Base-by-base conservation (phyloP, 2,113 vertebrate genomes). In the Thomomys bottae region DNA sequence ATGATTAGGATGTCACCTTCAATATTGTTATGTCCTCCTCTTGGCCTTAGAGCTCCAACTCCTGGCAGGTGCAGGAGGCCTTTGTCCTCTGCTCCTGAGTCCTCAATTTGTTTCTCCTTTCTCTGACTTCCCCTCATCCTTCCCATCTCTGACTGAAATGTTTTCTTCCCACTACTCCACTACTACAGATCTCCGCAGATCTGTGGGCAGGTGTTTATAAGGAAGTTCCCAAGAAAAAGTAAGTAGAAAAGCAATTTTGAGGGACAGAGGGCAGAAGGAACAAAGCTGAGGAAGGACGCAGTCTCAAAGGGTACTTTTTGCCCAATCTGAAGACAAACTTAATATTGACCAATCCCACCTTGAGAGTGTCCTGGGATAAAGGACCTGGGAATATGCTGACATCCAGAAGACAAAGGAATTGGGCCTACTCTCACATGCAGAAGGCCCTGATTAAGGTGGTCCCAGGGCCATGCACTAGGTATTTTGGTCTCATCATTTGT, bases 201-300 rank as follows among this genome's bases (percentile, higher is more conserved):
- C 59, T 87, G 42, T 82, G 40, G 83, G 72, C 70, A 86, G 40
- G 72, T 75, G 38, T 92, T 87, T 88, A 38, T 28, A 77, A 92
- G 83, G 80, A 66, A 70, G 88, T 77, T 87, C 45, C 78, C 30
- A 77, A 71, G 30, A 57, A 88, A 94, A 89, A 87, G 7, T 36
- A 89, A 87, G 5, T n/a, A 77, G 59, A 79, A 71, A 90, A 89
- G 28, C 30, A 3, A 40, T 45, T n/a, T 57, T 26, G 40, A 54
- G 57, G 10, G 38, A 49, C 26, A 34, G 45, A 54, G 28, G n/a
- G 28, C 15, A 26, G 34, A 72, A 11, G 3, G 34, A 14, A 64
- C 72, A 64, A 68, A 84, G 42, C 12, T 32, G 32, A 49, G 30
- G 76, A 67, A 75, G 15, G 36, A 2, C 14, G 4, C 6, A 40